These are phyloP conservation scores for Malurus leucopterus DNA, from an alignment of 2,797 vertebrate species.

Conservation along the genomic window DNA sequence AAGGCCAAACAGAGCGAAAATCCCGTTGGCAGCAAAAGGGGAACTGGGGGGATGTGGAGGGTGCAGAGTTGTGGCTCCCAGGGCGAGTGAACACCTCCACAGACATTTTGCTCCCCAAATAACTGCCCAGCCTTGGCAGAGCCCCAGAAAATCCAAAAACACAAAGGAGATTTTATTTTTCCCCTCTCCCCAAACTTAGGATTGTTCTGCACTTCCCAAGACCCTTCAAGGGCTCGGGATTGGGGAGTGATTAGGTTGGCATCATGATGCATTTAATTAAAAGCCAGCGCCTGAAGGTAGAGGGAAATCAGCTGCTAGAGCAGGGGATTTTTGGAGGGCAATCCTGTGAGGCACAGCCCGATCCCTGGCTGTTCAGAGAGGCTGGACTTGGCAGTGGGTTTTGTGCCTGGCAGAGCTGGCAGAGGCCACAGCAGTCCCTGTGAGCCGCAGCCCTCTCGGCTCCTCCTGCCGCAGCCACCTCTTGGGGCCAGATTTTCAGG, in stretches of 20 bases:
- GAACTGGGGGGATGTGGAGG: neutral
- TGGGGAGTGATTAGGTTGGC: neutral
- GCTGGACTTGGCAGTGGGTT: neutral
- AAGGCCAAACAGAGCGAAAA: neutral
- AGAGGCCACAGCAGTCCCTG: neutral
- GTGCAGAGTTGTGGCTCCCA: neutral
- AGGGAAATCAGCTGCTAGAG: neutral
- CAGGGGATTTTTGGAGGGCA: neutral
- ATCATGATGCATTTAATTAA: neutral
- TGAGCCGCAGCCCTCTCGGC: neutral
- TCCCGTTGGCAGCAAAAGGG: neutral
- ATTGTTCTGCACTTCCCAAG: neutral
- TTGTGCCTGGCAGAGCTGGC: neutral
- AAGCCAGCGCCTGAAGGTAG: neutral
- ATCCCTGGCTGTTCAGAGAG: neutral
- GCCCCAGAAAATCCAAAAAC: fast-evolving
- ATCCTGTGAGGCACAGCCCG: neutral
- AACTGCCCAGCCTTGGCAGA: neutral
- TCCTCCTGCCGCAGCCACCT: conserved; percentile 3
- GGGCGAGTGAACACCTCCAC: fast-evolving
- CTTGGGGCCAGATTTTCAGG: neutral
- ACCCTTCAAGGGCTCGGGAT: neutral
- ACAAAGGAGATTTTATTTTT: neutral
- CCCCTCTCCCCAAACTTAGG: neutral
- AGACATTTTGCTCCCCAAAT: neutral